Evolutionary conservation across 2,888 invertebrate genomes (phyloP).

Genomic region (Seira ritae): DNA sequence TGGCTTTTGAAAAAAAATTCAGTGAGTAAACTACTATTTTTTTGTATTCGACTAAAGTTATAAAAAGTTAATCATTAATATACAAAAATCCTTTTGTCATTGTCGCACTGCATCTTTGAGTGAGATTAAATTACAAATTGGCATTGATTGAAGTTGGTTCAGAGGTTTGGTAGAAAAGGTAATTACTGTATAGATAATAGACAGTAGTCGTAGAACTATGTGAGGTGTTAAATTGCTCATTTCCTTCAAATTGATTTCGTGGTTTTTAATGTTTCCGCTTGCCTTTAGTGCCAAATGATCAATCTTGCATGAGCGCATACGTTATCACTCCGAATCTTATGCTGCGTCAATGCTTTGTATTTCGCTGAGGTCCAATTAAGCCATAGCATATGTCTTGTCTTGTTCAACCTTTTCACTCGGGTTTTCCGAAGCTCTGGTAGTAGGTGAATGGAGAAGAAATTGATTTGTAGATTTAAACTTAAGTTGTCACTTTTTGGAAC

Average conservation of each 20-base stretch:
- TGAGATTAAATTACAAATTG: background rate
- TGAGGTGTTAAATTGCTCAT: background rate
- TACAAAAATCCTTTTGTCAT: background rate
- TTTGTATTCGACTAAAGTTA: background rate
- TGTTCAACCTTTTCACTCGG: no score
- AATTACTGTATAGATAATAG: background rate
- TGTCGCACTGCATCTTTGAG: background rate
- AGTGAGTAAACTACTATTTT: constrained; percentile 53
- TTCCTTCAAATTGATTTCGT: background rate
- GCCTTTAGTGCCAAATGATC: background rate
- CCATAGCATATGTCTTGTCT: no score
- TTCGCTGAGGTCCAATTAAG: no score
- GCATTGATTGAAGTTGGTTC: background rate
- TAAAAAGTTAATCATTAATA: background rate
- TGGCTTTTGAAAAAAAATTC: constrained; percentile 35
- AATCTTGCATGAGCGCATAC: no score
- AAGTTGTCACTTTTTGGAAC: no score
- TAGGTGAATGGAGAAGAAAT: no score
- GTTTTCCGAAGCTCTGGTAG: no score
- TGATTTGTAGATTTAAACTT: no score
- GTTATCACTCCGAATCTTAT: no score
- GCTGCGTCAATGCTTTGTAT: no score
- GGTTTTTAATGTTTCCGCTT: background rate
- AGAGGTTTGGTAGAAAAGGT: background rate
- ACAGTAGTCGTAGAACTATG: background rate